Percentiles rank a stretch among this genome's conserved stretches.
phyloP scores from a whole-genome alignment of 2,888 invertebrate species.

The Sphaerophoria taeniata region DNA sequence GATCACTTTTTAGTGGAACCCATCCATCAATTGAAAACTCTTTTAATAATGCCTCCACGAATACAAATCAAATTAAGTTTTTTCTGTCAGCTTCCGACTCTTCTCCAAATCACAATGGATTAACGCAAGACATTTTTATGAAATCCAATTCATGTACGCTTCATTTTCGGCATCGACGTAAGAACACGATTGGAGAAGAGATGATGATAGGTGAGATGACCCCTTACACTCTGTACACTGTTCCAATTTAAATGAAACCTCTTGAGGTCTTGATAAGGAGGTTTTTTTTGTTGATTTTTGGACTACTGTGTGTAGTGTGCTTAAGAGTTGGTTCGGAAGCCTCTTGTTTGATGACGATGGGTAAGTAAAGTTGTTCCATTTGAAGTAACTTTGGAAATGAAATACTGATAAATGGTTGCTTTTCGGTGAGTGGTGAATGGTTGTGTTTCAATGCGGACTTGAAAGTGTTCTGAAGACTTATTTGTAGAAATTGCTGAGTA shows the following conservation, averaged over 20 bases:
- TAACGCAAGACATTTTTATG: neutral
- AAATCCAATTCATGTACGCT: conserved; percentile 67
- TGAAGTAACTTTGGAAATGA: conserved; percentile 43
- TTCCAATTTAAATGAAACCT: conserved; percentile 55
- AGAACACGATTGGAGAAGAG: conserved; percentile 25
- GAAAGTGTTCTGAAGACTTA: neutral
- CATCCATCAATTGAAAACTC: conserved; percentile 38
- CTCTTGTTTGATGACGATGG: conserved; percentile 41
- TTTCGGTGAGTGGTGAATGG: neutral
- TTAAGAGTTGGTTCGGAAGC: conserved; percentile 19
- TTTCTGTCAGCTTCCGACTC: conserved; percentile 1
- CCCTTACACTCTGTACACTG: neutral
- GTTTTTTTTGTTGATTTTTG: conserved; percentile 33
- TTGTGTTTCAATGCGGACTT: conserved; percentile 15
- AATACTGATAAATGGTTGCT: conserved; percentile 4
- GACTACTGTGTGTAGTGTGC: neutral
- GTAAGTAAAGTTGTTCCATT: conserved; percentile 46
- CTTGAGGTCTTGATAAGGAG: conserved; percentile 51
- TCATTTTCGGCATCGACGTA: conserved; percentile 55
- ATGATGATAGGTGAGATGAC: conserved; percentile 4
- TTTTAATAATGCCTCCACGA: conserved; percentile 50
- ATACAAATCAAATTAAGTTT: conserved; percentile 7
- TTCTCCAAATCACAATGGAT: conserved; percentile 50
- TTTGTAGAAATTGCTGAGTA: neutral
- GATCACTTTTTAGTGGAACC: conserved; percentile 42